Conservation (phyloP, 92 coral and sea anemone genomes). For the Phenganax marumi region DNA sequence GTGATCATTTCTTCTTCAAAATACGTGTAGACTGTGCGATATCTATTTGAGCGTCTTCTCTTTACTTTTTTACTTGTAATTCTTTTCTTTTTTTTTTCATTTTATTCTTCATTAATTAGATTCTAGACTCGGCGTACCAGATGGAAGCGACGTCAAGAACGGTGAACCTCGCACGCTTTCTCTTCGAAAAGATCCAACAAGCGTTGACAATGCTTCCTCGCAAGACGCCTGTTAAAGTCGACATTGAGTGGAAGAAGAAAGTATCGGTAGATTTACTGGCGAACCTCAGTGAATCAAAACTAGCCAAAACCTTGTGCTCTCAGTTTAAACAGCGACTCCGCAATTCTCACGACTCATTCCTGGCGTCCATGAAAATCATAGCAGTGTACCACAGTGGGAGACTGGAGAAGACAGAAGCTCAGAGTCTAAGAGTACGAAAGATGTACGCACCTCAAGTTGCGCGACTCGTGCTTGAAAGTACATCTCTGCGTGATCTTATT, state of each 20-base stretch:
- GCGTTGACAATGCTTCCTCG: constrained; percentile 88
- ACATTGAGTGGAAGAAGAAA: constrained; percentile 79
- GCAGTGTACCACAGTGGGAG: constrained; percentile 88
- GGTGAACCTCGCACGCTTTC: constrained; percentile 90
- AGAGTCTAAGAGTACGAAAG: constrained; percentile 84
- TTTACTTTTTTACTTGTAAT: background rate
- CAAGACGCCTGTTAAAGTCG: constrained; percentile 88
- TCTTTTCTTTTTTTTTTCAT: background rate
- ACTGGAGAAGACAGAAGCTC: constrained; percentile 86
- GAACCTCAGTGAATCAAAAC: constrained; percentile 87
- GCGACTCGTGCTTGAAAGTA: constrained; percentile 91
- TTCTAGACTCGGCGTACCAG: constrained; percentile 92
- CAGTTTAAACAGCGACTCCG: constrained; percentile 86
- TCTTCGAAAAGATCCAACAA: constrained; percentile 98
- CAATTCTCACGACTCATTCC: constrained; percentile 90
- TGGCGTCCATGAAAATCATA: constrained; percentile 70
- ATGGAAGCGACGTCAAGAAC: constrained; percentile 91
- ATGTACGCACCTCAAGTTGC: constrained; percentile 94
- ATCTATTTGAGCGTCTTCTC: background rate
- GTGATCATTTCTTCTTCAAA: too few relatives aligned
- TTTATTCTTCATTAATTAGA: constrained; percentile 45
- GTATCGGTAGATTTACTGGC: constrained; percentile 91
- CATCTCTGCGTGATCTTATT: constrained; percentile 88
- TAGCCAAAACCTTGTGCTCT: constrained; percentile 87
- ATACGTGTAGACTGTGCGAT: too few relatives aligned